Percentiles rank a stretch among this genome's conserved stretches.
These are phyloP conservation scores for Etheostoma spectabile DNA, from an alignment of 2,113 vertebrate genomes.

Conservation along the genomic window DNA sequence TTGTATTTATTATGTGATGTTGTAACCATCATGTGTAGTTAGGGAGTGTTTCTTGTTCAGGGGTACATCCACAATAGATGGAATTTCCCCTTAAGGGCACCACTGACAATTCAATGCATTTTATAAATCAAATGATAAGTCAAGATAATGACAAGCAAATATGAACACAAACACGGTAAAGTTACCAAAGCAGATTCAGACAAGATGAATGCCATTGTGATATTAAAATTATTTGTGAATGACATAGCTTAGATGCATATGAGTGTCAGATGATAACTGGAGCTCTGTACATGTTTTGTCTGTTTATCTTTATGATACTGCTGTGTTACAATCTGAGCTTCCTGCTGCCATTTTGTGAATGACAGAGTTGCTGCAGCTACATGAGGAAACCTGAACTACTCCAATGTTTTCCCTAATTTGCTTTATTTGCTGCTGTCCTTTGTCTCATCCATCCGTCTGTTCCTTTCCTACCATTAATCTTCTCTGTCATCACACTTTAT, in stretches of 20 bases:
- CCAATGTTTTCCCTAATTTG: background rate
- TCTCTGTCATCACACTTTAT: background rate
- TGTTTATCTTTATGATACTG: background rate
- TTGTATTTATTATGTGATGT: background rate
- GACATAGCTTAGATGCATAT: background rate
- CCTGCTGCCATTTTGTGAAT: constrained; percentile 32
- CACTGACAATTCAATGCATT: background rate
- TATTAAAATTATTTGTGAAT: background rate
- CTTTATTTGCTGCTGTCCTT: background rate
- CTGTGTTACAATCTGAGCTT: background rate
- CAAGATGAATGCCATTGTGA: background rate
- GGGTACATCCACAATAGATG: background rate
- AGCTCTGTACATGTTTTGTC: background rate
- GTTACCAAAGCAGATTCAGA: background rate
- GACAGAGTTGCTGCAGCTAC: constrained; percentile 11
- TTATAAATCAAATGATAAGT: background rate
- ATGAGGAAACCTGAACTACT: background rate
- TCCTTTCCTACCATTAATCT: background rate
- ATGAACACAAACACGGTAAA: background rate
- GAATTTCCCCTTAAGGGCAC: background rate
- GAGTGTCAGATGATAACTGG: background rate
- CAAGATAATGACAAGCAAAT: background rate
- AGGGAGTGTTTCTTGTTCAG: background rate
- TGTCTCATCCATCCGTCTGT: background rate
- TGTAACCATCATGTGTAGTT: background rate